Evolutionary conservation across 2,888 invertebrate species (phyloP).

Genomic region (Nomada flava): DNA sequence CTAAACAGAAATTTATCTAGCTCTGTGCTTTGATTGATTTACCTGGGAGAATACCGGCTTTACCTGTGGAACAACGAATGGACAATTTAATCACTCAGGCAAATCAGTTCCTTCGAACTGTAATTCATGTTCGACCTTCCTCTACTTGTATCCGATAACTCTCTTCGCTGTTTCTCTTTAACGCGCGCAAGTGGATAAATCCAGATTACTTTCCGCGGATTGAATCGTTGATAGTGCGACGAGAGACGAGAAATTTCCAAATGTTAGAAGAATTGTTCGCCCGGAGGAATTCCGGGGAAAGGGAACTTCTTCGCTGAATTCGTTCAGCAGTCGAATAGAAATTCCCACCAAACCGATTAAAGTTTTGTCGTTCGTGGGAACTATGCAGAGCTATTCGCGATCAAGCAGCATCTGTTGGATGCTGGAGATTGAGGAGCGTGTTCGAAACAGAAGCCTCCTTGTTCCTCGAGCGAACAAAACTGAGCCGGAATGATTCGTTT

Average conservation of each 20-base stretch:
- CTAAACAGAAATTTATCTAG: conserved; percentile 53
- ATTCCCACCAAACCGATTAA: conserved; percentile 2
- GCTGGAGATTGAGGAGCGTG: too few species aligned
- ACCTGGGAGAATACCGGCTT: conserved; percentile 77
- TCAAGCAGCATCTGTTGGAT: conserved; percentile 3
- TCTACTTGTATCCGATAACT: background rate
- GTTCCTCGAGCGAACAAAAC: background rate
- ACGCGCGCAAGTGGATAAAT: background rate
- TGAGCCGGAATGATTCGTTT: background rate
- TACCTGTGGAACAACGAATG: conserved; percentile 76
- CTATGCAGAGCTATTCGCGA: background rate
- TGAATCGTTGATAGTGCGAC: background rate
- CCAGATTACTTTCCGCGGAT: background rate
- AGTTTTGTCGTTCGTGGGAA: background rate
- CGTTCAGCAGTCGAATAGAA: background rate
- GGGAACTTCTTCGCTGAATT: conserved; percentile 10
- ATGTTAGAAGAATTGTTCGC: background rate
- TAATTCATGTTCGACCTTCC: background rate
- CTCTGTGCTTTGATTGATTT: conserved; percentile 66
- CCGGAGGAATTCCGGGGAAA: background rate
- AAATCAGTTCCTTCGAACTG: background rate
- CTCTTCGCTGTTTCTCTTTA: background rate
- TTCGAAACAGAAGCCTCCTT: background rate
- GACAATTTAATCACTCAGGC: conserved; percentile 58
- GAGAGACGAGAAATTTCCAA: background rate